Percentiles rank a stretch among this genome's conserved stretches.
Conservation (phyloP, 2,113 vertebrate genomes). For the Neofelis nebulosa region DNA sequence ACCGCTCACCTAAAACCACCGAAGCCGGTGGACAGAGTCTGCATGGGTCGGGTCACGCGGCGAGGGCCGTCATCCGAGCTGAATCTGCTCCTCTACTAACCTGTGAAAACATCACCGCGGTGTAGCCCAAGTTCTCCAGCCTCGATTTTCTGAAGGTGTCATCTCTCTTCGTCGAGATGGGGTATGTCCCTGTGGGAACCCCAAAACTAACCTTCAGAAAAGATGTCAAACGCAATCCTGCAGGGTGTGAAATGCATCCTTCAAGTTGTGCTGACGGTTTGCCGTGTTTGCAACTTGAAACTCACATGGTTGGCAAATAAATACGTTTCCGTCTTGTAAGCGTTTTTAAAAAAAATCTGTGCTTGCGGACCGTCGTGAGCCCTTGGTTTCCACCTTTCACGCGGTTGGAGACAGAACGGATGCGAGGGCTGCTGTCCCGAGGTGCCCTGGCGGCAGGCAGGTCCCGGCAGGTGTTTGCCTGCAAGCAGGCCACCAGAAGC, state of each 20-base stretch:
- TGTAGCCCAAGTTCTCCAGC: neutral
- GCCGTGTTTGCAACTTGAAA: conserved; percentile 34
- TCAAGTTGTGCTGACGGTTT: rapidly evolving
- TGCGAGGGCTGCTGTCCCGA: neutral
- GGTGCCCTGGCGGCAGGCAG: neutral
- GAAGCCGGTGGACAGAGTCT: rapidly evolving
- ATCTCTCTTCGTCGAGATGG: conserved; percentile 62
- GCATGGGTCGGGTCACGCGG: rapidly evolving
- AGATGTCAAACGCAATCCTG: rapidly evolving
- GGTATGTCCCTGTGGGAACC: rapidly evolving
- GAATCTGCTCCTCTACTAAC: neutral
- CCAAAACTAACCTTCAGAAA: neutral
- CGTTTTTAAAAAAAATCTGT: neutral
- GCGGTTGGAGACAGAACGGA: neutral
- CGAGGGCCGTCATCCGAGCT: rapidly evolving
- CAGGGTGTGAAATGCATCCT: rapidly evolving
- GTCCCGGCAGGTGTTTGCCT: neutral
- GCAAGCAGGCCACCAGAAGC: neutral
- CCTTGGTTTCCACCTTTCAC: neutral
- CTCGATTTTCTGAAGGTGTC: conserved; percentile 57
- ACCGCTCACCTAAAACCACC: rapidly evolving
- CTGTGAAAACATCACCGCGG: rapidly evolving
- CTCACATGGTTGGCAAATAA: conserved; percentile 43
- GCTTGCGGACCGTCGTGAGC: neutral
- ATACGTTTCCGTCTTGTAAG: neutral